Evolutionary conservation across 2,888 invertebrate genomes (phyloP), one percentile per base, ranked within the genome.

Genomic region (Aporophyla nigra): DNA sequence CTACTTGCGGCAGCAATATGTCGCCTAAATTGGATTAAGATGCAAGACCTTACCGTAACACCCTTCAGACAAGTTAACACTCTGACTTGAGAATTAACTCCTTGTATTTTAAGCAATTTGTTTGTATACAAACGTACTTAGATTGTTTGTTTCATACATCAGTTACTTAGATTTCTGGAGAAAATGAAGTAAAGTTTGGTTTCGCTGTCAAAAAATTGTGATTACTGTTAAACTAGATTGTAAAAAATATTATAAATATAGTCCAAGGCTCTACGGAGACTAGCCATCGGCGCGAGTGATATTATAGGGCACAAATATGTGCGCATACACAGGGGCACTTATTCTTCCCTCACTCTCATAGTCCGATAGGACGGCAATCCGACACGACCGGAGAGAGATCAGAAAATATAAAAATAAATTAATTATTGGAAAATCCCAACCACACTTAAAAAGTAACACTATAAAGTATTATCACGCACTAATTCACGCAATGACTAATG

Each of bases 1-100:
- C 86, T 83, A 86, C 83, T 84, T 83, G 83, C 7, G 74, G 74
- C 53, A 71, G 72, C 86, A 83, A 79, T 86, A 86, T 84, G 84
- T 84, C 80, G 80, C 67, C 70, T 46, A 74, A 84, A 84, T 86
- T 84, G 66, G 86, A 84, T 84, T 84, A 86, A 83, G 74, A 84
- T 86, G 74, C 86, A 83, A 83, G 86, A 78, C 83, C 84, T 75
- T 54, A 56, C 61, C 49, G 62, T 83, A 82, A 85, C 72, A 82
- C 78, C 68, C 79, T 69, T 62, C 65, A 74, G 51, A 71, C 43
- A 59, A 71, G 63, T 83, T 83, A 68, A 74, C 78, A 67, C 43
- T 61, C 53, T 51, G 62, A 82, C 83, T 86, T 51, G 66, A 58
- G 46, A 68, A 65, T 78, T 43, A 65, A 43, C 68, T 71, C 10